These are phyloP conservation scores for Ashinkailepas kermadecensis DNA, from an alignment of 2,888 invertebrate species.

Conservation along the genomic window DNA sequence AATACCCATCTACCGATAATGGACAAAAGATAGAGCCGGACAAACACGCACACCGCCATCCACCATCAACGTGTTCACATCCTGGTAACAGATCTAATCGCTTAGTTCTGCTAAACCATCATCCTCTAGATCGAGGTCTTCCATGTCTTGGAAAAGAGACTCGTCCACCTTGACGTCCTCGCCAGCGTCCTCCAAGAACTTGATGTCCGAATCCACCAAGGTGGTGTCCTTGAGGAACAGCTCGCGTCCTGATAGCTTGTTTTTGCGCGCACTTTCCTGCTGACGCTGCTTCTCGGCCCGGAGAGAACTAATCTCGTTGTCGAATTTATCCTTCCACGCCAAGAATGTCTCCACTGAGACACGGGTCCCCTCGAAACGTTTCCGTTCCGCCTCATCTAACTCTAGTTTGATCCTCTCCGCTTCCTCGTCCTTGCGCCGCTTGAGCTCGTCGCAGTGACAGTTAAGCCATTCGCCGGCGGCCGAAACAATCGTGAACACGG, in stretches of 20 bases:
- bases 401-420: constrained; percentile 58
- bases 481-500: constrained; percentile 87
- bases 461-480: constrained; percentile 89
- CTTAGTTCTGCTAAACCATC: constrained; percentile 4
- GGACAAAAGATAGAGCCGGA: background rate
- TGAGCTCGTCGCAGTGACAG: constrained; percentile 69
- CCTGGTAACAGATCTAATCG: background rate
- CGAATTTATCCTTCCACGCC: constrained; percentile 88
- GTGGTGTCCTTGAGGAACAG: constrained; percentile 88
- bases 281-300: constrained; percentile 53
- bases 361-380: constrained; percentile 89
- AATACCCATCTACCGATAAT: background rate
- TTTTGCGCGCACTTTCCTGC: constrained; percentile 60
- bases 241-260: constrained; percentile 85
- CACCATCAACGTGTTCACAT: background rate
- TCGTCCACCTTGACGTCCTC: constrained; percentile 33
- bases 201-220: constrained; percentile 90
- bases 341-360: constrained; percentile 93
- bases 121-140: constrained; percentile 33
- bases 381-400: constrained; percentile 83
- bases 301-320: constrained; percentile 66
- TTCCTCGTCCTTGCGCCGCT: constrained; percentile 61
- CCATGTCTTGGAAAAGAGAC: constrained; percentile 33
- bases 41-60: background rate
- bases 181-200: constrained; percentile 79